phyloP scores from a whole-genome alignment of 1,140 invertebrate genomes.

The Tyrophagus putrescentiae region DNA sequence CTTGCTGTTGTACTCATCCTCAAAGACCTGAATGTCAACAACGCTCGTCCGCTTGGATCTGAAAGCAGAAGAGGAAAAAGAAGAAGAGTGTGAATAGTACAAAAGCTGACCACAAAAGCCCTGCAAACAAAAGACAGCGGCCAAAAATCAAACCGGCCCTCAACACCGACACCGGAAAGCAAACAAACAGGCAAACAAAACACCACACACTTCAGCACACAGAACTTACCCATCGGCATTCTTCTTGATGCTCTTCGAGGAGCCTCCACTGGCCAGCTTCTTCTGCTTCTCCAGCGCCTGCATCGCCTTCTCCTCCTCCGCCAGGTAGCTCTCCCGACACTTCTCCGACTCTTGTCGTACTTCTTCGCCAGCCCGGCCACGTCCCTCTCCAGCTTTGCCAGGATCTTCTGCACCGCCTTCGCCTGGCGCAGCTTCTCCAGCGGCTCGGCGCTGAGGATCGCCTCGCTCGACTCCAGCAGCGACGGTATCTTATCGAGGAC shows the following conservation, averaged over 20 bases:
- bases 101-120: too few species aligned
- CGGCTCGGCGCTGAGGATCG: slow-evolving; percentile 44
- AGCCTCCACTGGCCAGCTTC: slow-evolving; percentile 27
- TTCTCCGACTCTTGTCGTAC: slow-evolving; percentile 52
- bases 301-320: slow-evolving; percentile 31
- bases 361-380: slow-evolving; percentile 65
- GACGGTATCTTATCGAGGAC: slow-evolving; percentile 22
- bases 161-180: too few species aligned
- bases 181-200: too few species aligned
- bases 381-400: slow-evolving; percentile 68
- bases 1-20: slow-evolving; percentile 22
- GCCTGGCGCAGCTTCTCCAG: slow-evolving; percentile 61
- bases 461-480: slow-evolving; percentile 25
- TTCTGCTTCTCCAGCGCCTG: slow-evolving; percentile 30
- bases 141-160: too few species aligned
- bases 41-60: slow-evolving; percentile 25
- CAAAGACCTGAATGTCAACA: slow-evolving; percentile 21
- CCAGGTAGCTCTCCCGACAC: slow-evolving; percentile 27
- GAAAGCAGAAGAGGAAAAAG: slow-evolving; percentile 5
- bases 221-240: slow-evolving; percentile 28
- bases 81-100: background rate
- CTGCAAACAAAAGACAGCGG: too few species aligned
- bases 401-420: slow-evolving; percentile 65
- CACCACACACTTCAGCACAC: too few species aligned
- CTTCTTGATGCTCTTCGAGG: slow-evolving; percentile 31